Base-by-base conservation (phyloP, 2,113 vertebrate genomes). In the Dissostichus mawsoni region DNA sequence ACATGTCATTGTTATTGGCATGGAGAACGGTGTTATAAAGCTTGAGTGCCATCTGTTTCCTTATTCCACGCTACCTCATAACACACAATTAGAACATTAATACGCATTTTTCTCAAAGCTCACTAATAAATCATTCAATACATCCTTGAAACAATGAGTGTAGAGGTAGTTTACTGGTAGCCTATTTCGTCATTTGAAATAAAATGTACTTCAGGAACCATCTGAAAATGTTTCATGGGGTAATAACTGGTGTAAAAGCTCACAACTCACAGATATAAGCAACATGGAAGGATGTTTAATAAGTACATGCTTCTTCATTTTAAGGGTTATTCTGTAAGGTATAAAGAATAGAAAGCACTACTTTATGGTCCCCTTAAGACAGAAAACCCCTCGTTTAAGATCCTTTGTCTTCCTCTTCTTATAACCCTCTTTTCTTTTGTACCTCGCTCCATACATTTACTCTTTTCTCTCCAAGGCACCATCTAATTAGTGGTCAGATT, bases 401-500 rank as follows among this genome's bases (percentile, higher is more conserved):
- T 57, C 5, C 58, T 78, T 61, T 68, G 11, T 75, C 20, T 62
- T 65, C 77, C 29, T 68, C 11, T 69, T 53, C 11, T 55, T 52
- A 45, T 67, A 66, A 74, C 33, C 3, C 29, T 79, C 33, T 51
- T 55, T 10, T 45, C 36, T 62, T 56, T 69, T 68, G 56, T 59
- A 23, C 53, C 76, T 66, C 9, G 0, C 18, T 59, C 45, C 66
- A 17, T 69, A 57, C 33, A 79, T 83, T 81, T 74, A 70, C 80
- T 64, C 68, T 0, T 41, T 12, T 57, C 61, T 83, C 77, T 81
- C 48, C 53, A 45, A 48, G 50, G 44, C 64, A 10, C 63, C 44
- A 69, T 80, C 72, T 83, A 87, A 89, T 80, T 71, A 81, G 51
- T 10, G 45, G 68, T 75, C 56, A 69, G 80, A 80, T 41, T 65